Base-by-base conservation (phyloP, 2,888 invertebrate genomes). In the Oeneis ivallda region DNA sequence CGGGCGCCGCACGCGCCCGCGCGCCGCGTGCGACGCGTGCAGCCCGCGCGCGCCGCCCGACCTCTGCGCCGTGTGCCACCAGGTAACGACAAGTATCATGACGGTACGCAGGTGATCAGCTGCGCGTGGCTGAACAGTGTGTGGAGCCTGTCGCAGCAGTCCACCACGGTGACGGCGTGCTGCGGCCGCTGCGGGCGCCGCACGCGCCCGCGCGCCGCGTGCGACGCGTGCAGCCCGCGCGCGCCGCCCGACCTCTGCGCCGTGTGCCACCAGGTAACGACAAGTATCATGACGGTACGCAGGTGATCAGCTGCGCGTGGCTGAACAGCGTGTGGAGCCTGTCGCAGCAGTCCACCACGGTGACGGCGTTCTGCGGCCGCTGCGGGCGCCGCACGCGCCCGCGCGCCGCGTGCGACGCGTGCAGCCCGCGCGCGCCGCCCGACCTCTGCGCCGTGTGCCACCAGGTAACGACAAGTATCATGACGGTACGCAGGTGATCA, bases 271-370 rank as follows among this genome's bases (percentile, higher is more conserved):
- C 53, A 54, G 53, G 53, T 54, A 6, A 34, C 32, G 4, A 34
- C 32, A 34, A 5, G 4, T 34, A 6, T 9, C 32, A 34, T 6
- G 6, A 2, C 32, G 6, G n/a, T n/a, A n/a, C n/a, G n/a, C n/a
- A n/a, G n/a, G n/a, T n/a, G n/a, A n/a, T n/a, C 61, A 95, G 96
- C 68, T 87, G 95, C 69, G 95, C 97, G 17, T 96, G 97, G 95
- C 90, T 98, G 69, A 94, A 95, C 65, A 94, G 94, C 43, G 95
- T 98, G 62, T 94, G 94, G 74, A 94, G 95, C 80, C 80, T 98
- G 71, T 98, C 97, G 85, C 98, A 98, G 84, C 97, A 97, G 83
- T 97, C 98, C 1, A 98, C 97, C 0, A 93, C 94, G 10, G 94
- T 96, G 71, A 82, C 85, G 66, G 80, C 82, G 45, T 95, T 94